A percentile compares a stretch with the other conserved stretches of the same genome.
These are phyloP conservation scores for Equus przewalskii DNA, from an alignment of 2,113 vertebrate species.

Conservation along the genomic window DNA sequence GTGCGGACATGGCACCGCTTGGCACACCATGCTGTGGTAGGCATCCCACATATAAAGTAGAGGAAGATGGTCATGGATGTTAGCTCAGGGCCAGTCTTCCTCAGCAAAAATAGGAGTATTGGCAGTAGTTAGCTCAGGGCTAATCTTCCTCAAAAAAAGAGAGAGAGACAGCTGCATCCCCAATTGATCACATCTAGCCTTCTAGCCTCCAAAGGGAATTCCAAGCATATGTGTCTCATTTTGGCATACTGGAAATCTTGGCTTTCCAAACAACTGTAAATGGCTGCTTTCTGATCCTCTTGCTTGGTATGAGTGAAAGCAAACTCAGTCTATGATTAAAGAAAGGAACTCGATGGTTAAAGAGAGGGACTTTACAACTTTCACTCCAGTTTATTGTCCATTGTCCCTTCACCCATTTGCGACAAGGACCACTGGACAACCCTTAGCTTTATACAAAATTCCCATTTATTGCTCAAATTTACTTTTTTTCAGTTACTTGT, in stretches of 20 bases:
- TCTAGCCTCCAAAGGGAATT: not conserved
- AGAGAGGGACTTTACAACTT: not conserved
- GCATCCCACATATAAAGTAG: no score
- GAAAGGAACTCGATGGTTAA: not conserved
- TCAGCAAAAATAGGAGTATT: no score
- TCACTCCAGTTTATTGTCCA: not conserved
- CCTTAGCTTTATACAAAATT: not conserved
- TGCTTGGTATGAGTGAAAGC: not conserved
- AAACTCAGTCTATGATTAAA: not conserved
- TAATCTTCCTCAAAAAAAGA: no score
- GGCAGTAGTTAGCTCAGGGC: no score
- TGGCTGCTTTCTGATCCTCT: not conserved
- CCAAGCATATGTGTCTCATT: not conserved
- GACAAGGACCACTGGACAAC: not conserved
- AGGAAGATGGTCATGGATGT: no score
- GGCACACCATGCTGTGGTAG: no score
- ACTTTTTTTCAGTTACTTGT: not conserved
- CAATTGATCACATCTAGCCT: not conserved
- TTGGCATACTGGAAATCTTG: constrained; percentile 8
- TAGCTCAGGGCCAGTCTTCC: no score
- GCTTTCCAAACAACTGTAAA: not conserved
- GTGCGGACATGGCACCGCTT: no score
- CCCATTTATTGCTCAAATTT: constrained; percentile 1
- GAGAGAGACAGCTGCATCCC: not conserved
- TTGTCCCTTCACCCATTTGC: not conserved